These are phyloP conservation scores for Micropterix aruncella DNA, from an alignment of 2,888 invertebrate genomes.

Conservation along the genomic window DNA sequence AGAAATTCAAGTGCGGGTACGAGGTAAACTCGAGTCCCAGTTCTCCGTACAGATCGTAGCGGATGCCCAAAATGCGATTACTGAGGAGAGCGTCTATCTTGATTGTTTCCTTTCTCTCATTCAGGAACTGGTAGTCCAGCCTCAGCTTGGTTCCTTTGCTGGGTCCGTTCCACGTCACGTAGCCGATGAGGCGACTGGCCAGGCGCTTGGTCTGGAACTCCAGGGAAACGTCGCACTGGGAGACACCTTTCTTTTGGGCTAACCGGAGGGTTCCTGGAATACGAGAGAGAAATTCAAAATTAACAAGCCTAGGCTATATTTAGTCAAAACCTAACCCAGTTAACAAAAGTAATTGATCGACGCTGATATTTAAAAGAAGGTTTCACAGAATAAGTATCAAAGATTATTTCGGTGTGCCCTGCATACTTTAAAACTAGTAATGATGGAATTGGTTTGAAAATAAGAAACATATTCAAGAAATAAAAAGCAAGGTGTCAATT, in stretches of 20 bases:
- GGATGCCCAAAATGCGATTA: constrained; percentile 41
- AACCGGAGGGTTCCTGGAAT: constrained; percentile 43
- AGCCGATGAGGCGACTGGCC: constrained; percentile 58
- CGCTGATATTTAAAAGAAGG: too few relatives aligned
- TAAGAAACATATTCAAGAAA: too few relatives aligned
- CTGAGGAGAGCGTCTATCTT: constrained; percentile 32
- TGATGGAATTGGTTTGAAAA: too few relatives aligned
- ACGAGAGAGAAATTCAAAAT: too few relatives aligned
- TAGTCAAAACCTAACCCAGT: too few relatives aligned
- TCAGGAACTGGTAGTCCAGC: constrained; percentile 50
- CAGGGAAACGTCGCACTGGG: constrained; percentile 61
- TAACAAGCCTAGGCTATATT: too few relatives aligned
- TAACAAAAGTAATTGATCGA: too few relatives aligned
- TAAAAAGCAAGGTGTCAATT: too few relatives aligned
- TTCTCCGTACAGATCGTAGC: constrained; percentile 47
- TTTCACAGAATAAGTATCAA: too few relatives aligned
- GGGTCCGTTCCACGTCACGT: constrained; percentile 42
- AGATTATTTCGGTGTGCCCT: too few relatives aligned
- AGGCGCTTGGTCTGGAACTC: constrained; percentile 68
- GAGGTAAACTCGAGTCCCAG: constrained; percentile 59
- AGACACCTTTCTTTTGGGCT: constrained; percentile 52
- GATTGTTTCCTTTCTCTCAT: constrained; percentile 38
- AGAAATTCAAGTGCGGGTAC: constrained; percentile 61
- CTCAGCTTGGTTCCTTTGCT: constrained; percentile 44
- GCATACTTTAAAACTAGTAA: too few relatives aligned